Conservation (phyloP, 2,113 vertebrate species). For the Hippopotamus amphibius region DNA sequence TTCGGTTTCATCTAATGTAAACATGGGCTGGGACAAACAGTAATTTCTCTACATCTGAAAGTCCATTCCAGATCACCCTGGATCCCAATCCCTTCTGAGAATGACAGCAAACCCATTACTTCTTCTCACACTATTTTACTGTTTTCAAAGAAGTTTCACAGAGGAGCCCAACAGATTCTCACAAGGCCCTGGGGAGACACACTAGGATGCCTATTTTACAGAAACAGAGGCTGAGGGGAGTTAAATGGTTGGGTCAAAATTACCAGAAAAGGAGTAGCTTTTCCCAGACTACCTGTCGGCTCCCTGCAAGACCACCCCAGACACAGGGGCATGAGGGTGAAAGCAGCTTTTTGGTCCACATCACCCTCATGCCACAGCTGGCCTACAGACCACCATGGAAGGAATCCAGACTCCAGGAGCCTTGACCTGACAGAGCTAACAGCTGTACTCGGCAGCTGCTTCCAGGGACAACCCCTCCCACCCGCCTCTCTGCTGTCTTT, state of each 20-base stretch:
- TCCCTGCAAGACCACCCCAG: neutral
- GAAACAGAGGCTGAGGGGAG: neutral
- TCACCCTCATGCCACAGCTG: neutral
- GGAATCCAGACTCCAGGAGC: neutral
- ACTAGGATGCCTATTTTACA: neutral
- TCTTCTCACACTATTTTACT: conserved; percentile 26
- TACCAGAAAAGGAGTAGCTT: neutral
- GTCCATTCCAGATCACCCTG: neutral
- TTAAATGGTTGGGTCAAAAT: neutral
- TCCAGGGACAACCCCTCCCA: neutral
- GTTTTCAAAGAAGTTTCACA: conserved; percentile 17
- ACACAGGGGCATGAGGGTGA: neutral
- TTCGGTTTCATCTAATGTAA: conserved; percentile 25
- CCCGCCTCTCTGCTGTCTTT: neutral
- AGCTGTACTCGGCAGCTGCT: neutral
- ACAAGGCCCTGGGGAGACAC: neutral
- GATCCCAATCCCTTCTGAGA: conserved; percentile 16
- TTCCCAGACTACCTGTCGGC: neutral
- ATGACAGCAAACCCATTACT: conserved; percentile 30
- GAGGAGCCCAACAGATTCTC: neutral
- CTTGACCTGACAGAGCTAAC: neutral
- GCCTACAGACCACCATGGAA: neutral
- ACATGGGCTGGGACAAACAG: neutral
- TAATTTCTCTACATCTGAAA: conserved; percentile 19
- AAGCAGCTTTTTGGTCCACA: neutral